A percentile compares a stretch with the other conserved stretches of the same genome.
These are phyloP conservation scores for Thunnus maccoyii DNA, from an alignment of 2,113 vertebrate species.

Conservation along the genomic window DNA sequence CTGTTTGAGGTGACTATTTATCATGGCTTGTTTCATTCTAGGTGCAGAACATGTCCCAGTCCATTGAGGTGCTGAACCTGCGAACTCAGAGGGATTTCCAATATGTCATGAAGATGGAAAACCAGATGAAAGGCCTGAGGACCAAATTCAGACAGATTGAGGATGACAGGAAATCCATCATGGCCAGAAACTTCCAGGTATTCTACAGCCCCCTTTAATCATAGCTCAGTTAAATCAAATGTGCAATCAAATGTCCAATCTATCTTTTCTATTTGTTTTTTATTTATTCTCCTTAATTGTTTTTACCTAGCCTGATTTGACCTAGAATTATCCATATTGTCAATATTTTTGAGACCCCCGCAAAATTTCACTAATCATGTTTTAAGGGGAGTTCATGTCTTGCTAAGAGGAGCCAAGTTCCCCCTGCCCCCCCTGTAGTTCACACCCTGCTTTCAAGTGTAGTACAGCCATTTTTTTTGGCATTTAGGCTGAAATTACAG, in stretches of 20 bases:
- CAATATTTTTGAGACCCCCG: too few relatives aligned
- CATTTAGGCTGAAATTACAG: too few relatives aligned
- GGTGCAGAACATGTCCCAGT: conserved; percentile 99
- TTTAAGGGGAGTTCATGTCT: too few relatives aligned
- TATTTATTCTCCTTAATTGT: neutral
- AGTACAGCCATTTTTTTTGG: neutral
- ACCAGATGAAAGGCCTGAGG: conserved; percentile 97
- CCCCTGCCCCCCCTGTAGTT: too few relatives aligned
- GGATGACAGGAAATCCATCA: conserved; percentile 95
- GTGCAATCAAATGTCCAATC: neutral
- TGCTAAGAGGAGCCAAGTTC: too few relatives aligned
- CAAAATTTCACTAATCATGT: too few relatives aligned
- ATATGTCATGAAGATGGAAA: conserved; percentile 99
- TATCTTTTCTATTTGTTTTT: conserved; percentile 7
- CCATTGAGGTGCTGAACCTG: conserved; percentile 97
- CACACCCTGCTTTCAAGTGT: neutral
- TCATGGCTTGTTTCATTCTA: conserved; percentile 68
- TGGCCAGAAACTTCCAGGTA: conserved; percentile 98
- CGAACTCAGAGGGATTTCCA: conserved; percentile 99
- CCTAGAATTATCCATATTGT: too few relatives aligned
- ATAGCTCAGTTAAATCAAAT: neutral
- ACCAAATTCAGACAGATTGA: conserved; percentile 97
- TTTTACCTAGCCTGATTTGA: neutral
- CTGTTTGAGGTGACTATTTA: neutral
- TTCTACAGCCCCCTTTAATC: conserved; percentile 11